Evolutionary conservation across 2,113 vertebrate species (phyloP).

Genomic region (Eulemur macaco): DNA sequence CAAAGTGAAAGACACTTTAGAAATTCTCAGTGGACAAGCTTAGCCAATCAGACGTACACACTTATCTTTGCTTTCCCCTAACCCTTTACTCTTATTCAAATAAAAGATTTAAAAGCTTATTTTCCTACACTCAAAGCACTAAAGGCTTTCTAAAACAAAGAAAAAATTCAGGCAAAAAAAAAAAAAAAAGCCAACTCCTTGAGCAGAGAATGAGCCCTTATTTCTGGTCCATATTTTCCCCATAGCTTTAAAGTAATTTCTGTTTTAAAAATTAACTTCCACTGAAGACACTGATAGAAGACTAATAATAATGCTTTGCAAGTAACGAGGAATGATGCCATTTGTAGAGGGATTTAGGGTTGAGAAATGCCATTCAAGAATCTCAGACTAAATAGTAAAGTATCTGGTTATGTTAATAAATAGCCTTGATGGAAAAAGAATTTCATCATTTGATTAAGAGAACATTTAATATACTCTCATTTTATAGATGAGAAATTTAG

Average conservation of each 20-base stretch:
- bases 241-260: conserved; percentile 19
- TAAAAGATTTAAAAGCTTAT: conserved; percentile 71
- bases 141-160: conserved; percentile 47
- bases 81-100: conserved; percentile 65
- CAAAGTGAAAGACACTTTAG: conserved; percentile 45
- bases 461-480: neutral
- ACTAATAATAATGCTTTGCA: neutral
- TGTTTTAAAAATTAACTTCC: conserved; percentile 51
- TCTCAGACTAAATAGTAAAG: neutral
- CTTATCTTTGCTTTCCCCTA: conserved; percentile 54
- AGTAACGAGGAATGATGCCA: neutral
- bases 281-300: neutral
- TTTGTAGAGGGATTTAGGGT: neutral
- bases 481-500: neutral
- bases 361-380: conserved; percentile 15
- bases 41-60: conserved; percentile 41
- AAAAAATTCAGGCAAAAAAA: neutral
- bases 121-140: conserved; percentile 62
- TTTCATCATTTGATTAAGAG: neutral
- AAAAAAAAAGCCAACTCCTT: neutral
- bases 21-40: conserved; percentile 11
- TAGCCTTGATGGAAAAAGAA: neutral
- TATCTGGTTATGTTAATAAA: neutral
- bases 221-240: neutral
- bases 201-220: conserved; percentile 1